Evolutionary conservation across 2,113 vertebrate species (phyloP), one percentile per base, ranked within the genome.

Genomic region (Hippoglossus stenolepis): DNA sequence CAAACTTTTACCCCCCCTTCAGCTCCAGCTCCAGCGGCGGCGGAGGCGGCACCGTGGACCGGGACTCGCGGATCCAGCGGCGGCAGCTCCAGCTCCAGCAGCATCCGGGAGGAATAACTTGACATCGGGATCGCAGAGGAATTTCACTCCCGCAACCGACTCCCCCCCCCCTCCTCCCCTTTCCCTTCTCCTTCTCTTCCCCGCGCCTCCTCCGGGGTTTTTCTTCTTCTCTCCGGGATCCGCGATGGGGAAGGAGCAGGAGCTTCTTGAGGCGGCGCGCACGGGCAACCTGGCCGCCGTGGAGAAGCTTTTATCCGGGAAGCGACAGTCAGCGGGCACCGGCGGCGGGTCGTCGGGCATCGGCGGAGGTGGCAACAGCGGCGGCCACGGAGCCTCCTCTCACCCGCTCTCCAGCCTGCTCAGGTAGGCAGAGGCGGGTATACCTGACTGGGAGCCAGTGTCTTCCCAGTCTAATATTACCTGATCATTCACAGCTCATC

Each of bases 211-310:
- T 51, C 26, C 38, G 17, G 28, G 15, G 17, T 61, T 57, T 24
- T 77, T 75, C 67, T 68, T 61, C 57, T 54, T 43, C 14, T 24
- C 38, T 7, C 60, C 67, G 78, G 86, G 81, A 89, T 82, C 70
- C 63, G 90, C 89, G 87, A 98, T 98, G 97, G 97, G 97, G 94
- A 98, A 97, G 92, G 97, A 98, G 94, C 97, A 98, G 93, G 97
- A 98, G 93, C 96, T 98, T 83, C 94, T 98, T 56, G 97, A 98
- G 92, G 97, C 97, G 92, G 96, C 97, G 85, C 96, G 97, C 47
- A 98, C 96, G 54, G 97, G 97, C 75, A 98, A 99, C 91, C 95
- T 97, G 83, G 94, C 95, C 82, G 96, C 96, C 0, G 97, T 98
- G 86, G 97, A 98, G 93, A 98, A 98, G 94, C 95, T 98, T 84